Evolutionary conservation across 2,888 invertebrate genomes (phyloP), one percentile per base, ranked within the genome.

Genomic region (Ennomos quercinarius): DNA sequence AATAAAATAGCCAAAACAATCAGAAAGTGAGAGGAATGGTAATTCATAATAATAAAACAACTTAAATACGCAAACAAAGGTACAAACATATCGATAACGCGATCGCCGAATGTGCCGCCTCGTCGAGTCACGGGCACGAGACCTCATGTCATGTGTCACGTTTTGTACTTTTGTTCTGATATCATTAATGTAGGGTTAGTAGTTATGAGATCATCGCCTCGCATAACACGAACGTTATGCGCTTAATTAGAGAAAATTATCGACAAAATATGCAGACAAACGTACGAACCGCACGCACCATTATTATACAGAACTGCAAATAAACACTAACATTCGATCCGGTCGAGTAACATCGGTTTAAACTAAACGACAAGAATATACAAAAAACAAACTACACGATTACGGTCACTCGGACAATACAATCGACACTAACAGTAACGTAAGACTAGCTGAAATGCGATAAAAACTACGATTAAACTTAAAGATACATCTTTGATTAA

Each of bases 371-470:
- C 88, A 83, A 83, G 81, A 89, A 91, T 91, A 91, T 91, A 92
- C 89, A 91, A 53, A 53, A 50, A 58, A 46, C 17, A 67, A 67
- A 85, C 84, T 87, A 87, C 84, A 43, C 78, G 77, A 80, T 73
- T 80, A 87, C 85, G 79, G 83, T 81, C 84, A 78, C 85, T 80
- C 80, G 81, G 80, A 84, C 80, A 78, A 83, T 81, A 86, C 84
- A 76, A 83, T 83, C 85, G 84, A 86, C 77, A 85, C 86, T 87
- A 88, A 87, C 83, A 80, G 82, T 83, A 90, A 91, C 87, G 88
- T 91, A 91, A 91, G 92, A 92, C 92, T 92, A 92, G 92, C 82
- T 85, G 90, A 92, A 91, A 91, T 90, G 92, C 89, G 85, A 89
- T 90, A 89, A 87, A 89, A 83, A 91, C 90, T 90, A 91, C 79